Evolutionary conservation across 2,113 vertebrate species (phyloP).

Genomic region (Equus przewalskii): DNA sequence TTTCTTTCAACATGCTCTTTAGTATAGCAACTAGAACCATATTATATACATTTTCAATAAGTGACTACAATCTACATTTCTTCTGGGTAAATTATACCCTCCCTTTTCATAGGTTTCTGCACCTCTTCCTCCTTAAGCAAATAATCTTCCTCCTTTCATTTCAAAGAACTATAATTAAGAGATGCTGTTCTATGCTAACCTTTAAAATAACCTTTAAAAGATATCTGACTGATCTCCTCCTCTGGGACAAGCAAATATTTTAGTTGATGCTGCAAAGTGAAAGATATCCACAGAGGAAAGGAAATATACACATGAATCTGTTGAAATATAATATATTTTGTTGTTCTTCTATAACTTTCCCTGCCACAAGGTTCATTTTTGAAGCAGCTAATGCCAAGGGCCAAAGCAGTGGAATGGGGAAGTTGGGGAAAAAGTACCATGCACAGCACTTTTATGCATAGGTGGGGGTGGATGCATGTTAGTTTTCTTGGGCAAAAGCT

Average conservation of each 20-base stretch:
- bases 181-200: background rate
- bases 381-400: background rate
- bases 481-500: background rate
- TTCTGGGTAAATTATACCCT: constrained; percentile 54
- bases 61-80: constrained; percentile 14
- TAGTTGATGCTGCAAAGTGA: constrained; percentile 24
- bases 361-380: background rate
- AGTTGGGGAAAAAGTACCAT: background rate
- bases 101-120: constrained; percentile 34
- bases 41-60: background rate
- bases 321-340: background rate
- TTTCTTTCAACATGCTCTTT: background rate
- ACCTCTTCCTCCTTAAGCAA: background rate
- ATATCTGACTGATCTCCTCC: background rate
- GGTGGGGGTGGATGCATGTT: background rate
- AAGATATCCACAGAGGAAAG: background rate
- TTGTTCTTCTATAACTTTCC: background rate
- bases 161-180: constrained; percentile 39
- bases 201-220: constrained; percentile 57
- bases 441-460: background rate
- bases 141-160: constrained; percentile 21
- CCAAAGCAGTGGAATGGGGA: background rate
- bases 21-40: background rate
- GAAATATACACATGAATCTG: background rate
- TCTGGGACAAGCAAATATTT: constrained; percentile 16